Evolutionary conservation across 2,888 invertebrate species (phyloP).

Genomic region (Prosapia bicincta): DNA sequence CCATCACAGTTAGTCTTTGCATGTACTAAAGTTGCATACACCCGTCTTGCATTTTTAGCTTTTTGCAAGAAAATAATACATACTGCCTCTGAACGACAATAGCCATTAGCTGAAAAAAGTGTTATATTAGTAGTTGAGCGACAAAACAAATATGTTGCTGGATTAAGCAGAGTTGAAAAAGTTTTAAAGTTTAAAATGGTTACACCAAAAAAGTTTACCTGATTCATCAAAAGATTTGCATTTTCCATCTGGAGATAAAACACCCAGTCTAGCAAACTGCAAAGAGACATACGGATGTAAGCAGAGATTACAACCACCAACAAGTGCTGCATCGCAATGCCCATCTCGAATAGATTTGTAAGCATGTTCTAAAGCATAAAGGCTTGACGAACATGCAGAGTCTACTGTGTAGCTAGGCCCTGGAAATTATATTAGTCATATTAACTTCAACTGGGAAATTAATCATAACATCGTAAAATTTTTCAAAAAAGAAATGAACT

Average conservation of each 20-base stretch:
- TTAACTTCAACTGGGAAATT: too few species aligned
- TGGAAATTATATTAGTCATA: slow-evolving; percentile 39
- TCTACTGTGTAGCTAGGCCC: slow-evolving; percentile 86
- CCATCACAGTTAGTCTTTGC: slow-evolving; percentile 81
- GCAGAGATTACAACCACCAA: slow-evolving; percentile 82
- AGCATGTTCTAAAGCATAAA: slow-evolving; percentile 82
- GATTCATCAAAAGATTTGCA: slow-evolving; percentile 89
- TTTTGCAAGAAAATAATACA: slow-evolving; percentile 47
- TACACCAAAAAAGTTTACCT: too few species aligned
- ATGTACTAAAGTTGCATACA: slow-evolving; percentile 68
- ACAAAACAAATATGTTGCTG: too few species aligned
- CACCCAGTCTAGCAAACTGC: slow-evolving; percentile 71
- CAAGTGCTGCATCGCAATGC: slow-evolving; percentile 83
- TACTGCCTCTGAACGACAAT: slow-evolving; percentile 50
- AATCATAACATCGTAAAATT: too few species aligned
- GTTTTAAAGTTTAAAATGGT: too few species aligned
- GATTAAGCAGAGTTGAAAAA: too few species aligned
- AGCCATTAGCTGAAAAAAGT: slow-evolving; percentile 45
- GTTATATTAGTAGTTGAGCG: too few species aligned
- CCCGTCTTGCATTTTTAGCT: slow-evolving; percentile 57
- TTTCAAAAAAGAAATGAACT: too few species aligned
- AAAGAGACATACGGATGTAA: slow-evolving; percentile 84
- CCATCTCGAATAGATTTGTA: slow-evolving; percentile 73
- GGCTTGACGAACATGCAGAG: slow-evolving; percentile 93
- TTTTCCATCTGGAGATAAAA: slow-evolving; percentile 76